Percentiles rank a stretch among this genome's conserved stretches.
These are phyloP conservation scores for Antheraea pernyi DNA, from an alignment of 1,140 invertebrate species.

Conservation along the genomic window DNA sequence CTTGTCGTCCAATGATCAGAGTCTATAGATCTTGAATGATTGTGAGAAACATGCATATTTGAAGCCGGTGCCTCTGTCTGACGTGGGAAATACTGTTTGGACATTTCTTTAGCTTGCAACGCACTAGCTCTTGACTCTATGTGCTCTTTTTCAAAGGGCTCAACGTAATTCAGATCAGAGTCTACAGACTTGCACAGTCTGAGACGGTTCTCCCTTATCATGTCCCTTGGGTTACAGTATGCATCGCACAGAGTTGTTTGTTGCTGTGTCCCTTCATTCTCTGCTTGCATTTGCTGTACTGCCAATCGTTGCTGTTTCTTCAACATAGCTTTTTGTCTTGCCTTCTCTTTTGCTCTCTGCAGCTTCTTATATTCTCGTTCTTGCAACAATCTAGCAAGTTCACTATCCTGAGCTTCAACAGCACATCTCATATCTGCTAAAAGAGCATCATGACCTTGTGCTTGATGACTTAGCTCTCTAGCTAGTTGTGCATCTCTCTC, in stretches of 20 bases:
- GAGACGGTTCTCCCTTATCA: constrained; percentile 58
- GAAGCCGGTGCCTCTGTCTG: constrained; percentile 43
- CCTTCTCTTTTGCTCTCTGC: constrained; percentile 70
- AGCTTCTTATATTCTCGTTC: constrained; percentile 84
- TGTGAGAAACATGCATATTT: constrained; percentile 43
- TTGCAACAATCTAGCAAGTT: constrained; percentile 93
- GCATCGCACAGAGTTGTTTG: constrained; percentile 65
- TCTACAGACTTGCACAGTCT: constrained; percentile 71
- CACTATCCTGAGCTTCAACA: constrained; percentile 95
- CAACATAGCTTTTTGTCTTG: constrained; percentile 62
- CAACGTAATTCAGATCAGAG: constrained; percentile 72
- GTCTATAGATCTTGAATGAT: constrained; percentile 47
- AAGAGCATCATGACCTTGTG: constrained; percentile 80
- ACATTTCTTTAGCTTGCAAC: constrained; percentile 60
- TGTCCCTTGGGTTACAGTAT: constrained; percentile 67
- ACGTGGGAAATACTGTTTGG: constrained; percentile 57
- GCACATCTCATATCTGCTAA: constrained; percentile 87
- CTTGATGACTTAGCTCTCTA: constrained; percentile 80
- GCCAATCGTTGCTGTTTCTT: constrained; percentile 65
- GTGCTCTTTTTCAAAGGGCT: constrained; percentile 71
- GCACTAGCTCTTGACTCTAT: constrained; percentile 72
- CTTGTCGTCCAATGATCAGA: constrained; percentile 35
- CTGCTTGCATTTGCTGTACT: constrained; percentile 43
- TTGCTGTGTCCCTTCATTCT: constrained; percentile 29
- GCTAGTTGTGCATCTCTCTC: constrained; percentile 82